phyloP scores from a whole-genome alignment of 35 echinoderm and acorn worm genomes.

The Diadema setosum region DNA sequence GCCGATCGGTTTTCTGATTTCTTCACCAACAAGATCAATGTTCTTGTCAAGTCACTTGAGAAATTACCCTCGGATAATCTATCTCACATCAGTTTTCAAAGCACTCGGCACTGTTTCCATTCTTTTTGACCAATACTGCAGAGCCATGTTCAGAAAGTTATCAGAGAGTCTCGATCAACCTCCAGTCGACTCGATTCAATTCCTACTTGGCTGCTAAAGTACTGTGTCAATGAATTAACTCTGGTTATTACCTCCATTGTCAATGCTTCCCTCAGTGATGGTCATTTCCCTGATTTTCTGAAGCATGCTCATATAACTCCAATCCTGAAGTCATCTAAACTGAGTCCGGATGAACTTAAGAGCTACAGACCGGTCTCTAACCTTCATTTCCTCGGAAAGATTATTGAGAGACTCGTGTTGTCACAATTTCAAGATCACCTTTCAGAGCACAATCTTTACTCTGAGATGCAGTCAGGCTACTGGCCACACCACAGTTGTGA shows the following conservation, averaged over 20 bases:
- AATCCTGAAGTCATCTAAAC: too few species aligned
- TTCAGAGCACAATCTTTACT: not conserved
- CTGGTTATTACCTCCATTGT: not conserved
- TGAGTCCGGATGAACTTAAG: not conserved
- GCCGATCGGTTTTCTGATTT: not conserved
- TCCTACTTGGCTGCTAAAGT: constrained; percentile 14
- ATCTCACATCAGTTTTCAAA: too few species aligned
- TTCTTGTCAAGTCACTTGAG: not conserved
- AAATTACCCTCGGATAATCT: not conserved
- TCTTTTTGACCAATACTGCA: not conserved
- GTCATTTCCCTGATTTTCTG: not conserved
- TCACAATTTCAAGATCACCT: not conserved
- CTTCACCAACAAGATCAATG: not conserved
- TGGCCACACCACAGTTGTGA: not conserved
- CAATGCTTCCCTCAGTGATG: not conserved
- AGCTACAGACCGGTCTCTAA: too few species aligned
- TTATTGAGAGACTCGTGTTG: not conserved
- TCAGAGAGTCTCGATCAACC: not conserved
- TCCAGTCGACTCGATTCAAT: constrained; percentile 23
- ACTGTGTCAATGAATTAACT: not conserved
- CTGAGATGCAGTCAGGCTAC: not conserved
- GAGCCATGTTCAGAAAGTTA: not conserved
- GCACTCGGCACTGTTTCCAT: not conserved
- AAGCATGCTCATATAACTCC: not conserved
- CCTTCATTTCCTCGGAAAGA: too few species aligned